Percentiles rank a stretch among this genome's conserved stretches.
Conservation (phyloP, 2,113 vertebrate species). For the Elgaria multicarinata region DNA sequence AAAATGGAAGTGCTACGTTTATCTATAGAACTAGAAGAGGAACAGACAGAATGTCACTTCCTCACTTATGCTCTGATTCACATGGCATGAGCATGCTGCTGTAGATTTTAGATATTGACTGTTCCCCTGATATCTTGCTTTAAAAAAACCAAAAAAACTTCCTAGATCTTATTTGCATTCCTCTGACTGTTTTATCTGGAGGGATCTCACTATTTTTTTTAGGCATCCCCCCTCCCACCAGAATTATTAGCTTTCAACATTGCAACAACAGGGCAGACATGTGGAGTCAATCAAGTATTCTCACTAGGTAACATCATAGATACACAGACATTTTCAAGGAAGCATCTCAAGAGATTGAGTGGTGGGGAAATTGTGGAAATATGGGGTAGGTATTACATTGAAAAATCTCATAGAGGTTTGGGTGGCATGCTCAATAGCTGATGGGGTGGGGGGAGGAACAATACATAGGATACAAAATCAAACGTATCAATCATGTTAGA, state of each 20-base stretch:
- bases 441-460: too few relatives aligned
- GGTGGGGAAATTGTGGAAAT: neutral
- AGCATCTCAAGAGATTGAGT: neutral
- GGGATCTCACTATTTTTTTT: neutral
- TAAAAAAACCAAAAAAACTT: neutral
- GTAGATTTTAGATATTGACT: neutral
- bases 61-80: slow-evolving; percentile 11
- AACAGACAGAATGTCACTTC: slow-evolving; percentile 22
- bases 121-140: neutral
- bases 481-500: neutral
- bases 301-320: neutral
- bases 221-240: too few relatives aligned
- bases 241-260: neutral
- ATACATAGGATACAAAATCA: neutral
- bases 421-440: neutral
- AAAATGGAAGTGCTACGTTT: slow-evolving; percentile 30
- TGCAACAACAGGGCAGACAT: neutral
- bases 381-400: neutral
- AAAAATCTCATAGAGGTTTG: neutral
- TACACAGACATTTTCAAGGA: neutral
- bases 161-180: neutral
- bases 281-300: neutral
- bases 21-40: slow-evolving; percentile 25
- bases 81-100: neutral
- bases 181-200: neutral